Percentiles rank a stretch among this genome's conserved stretches.
These are phyloP conservation scores for Syrmaticus mikado DNA, from an alignment of 2,113 vertebrate species.

Conservation along the genomic window DNA sequence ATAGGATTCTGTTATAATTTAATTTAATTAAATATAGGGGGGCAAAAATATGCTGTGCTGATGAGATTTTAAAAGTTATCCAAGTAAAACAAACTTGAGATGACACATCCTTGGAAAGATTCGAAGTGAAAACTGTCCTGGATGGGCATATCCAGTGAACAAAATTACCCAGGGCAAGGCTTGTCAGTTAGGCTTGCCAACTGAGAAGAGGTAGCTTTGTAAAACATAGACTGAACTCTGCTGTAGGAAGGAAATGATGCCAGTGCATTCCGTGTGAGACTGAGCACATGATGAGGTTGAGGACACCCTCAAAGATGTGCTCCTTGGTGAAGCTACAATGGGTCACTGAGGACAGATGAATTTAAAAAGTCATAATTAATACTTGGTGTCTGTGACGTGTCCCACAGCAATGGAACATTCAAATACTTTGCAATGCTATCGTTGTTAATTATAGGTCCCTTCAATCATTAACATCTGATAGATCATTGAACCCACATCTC, in stretches of 20 bases:
- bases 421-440: slow-evolving; percentile 19
- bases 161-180: neutral
- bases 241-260: slow-evolving; percentile 47
- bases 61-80: neutral
- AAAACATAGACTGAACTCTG: slow-evolving; percentile 16
- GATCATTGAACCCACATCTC: neutral
- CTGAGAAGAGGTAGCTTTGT: slow-evolving; percentile 22
- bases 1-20: neutral
- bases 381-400: neutral
- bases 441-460: slow-evolving; percentile 11
- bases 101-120: slow-evolving; percentile 47
- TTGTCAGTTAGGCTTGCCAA: slow-evolving; percentile 30
- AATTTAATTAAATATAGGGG: neutral
- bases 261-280: neutral
- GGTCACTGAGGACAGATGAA: slow-evolving; percentile 11
- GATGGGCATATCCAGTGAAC: neutral
- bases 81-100: neutral
- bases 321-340: neutral
- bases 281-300: neutral
- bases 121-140: slow-evolving; percentile 30
- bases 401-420: slow-evolving; percentile 22
- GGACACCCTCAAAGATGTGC: neutral
- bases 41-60: neutral
- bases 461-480: neutral
- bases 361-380: slow-evolving; percentile 9